phyloP scores from a whole-genome alignment of 2,797 vertebrate species.

The Nannoperca australis region DNA sequence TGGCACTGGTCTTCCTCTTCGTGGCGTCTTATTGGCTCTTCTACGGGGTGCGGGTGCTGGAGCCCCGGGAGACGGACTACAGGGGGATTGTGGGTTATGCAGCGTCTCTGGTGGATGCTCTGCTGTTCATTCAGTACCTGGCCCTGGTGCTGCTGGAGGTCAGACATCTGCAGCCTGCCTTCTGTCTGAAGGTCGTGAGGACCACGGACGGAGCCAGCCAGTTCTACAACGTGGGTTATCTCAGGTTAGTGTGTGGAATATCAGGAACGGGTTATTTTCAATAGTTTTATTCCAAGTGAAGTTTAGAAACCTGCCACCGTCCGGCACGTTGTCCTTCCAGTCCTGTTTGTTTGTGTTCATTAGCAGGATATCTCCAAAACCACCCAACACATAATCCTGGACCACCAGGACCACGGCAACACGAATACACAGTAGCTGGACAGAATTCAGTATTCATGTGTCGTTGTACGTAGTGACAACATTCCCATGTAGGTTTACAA shows the following conservation, averaged over 20 bases:
- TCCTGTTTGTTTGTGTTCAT: background rate
- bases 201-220: constrained; percentile 90
- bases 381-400: too few relatives aligned
- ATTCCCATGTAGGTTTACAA: too few relatives aligned
- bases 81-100: constrained; percentile 92
- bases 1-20: constrained; percentile 91
- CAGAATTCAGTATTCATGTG: background rate
- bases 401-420: too few relatives aligned
- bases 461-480: too few relatives aligned
- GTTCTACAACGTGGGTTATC: constrained; percentile 92
- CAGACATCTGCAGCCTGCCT: constrained; percentile 90
- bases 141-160: constrained; percentile 92
- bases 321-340: background rate
- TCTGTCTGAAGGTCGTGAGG: constrained; percentile 92
- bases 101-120: constrained; percentile 90
- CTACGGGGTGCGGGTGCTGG: constrained; percentile 91
- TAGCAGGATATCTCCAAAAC: background rate
- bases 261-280: background rate
- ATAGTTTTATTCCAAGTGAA: too few relatives aligned
- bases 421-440: background rate
- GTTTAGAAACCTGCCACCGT: too few relatives aligned
- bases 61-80: constrained; percentile 89
- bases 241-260: constrained; percentile 83
- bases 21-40: constrained; percentile 95
- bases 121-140: constrained; percentile 94